Percentiles rank a stretch among this genome's conserved stretches.
Evolutionary conservation across 2,888 invertebrate species (phyloP).

Genomic region (Apamea crenata): DNA sequence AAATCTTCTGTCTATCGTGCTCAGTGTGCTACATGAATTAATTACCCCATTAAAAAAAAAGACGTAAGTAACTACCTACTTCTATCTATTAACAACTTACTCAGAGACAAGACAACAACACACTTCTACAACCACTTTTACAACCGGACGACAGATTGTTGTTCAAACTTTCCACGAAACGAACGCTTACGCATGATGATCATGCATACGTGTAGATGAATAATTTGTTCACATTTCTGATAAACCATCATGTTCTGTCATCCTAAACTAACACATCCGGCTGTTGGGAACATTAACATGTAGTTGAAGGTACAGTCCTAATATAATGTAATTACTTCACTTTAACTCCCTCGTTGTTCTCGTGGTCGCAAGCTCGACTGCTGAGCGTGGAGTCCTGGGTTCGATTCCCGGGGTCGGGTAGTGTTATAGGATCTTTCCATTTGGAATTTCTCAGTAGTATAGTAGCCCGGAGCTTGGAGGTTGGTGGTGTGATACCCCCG

Average conservation of each 20-base stretch:
- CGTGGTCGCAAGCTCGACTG: not conserved
- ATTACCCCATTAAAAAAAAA: no score
- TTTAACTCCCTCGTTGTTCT: not conserved
- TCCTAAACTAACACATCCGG: not conserved
- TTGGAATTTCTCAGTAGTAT: not conserved
- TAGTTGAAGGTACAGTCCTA: not conserved
- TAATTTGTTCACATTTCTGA: slow-evolving; percentile 18
- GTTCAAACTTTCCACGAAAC: not conserved
- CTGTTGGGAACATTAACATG: not conserved
- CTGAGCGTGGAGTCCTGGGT: not conserved
- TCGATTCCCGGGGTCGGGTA: not conserved
- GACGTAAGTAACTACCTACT: no score
- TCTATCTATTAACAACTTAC: not conserved
- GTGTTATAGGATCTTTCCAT: no score
- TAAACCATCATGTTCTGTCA: slow-evolving; percentile 1
- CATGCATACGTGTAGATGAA: slow-evolving; percentile 30
- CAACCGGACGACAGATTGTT: not conserved
- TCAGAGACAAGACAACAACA: not conserved
- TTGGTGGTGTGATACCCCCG: not conserved
- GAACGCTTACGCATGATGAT: not conserved
- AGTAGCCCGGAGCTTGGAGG: not conserved
- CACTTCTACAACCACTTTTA: not conserved
- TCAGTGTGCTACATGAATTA: not conserved
- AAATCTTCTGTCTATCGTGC: not conserved
- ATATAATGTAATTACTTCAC: not conserved